Evolutionary conservation across 2,113 vertebrate species (phyloP).

Genomic region (Pholis gunnellus): DNA sequence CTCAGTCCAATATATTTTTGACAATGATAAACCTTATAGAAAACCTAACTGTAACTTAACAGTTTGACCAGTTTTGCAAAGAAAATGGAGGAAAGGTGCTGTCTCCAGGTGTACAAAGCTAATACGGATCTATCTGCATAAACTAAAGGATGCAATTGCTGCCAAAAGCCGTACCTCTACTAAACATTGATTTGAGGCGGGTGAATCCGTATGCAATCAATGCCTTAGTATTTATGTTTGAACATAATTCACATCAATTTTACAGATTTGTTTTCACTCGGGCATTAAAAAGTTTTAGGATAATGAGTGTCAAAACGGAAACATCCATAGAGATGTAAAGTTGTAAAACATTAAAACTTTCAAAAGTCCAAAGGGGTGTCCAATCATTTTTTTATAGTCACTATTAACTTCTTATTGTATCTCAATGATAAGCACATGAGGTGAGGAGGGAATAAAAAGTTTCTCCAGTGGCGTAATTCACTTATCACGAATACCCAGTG

Average conservation of each 20-base stretch:
- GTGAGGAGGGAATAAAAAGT: slow-evolving; percentile 57
- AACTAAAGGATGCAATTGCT: not conserved
- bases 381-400: not conserved
- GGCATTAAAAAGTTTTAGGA: slow-evolving; percentile 15
- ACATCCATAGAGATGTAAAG: slow-evolving; percentile 11
- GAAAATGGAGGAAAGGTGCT: not conserved
- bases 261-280: not conserved
- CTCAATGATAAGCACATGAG: slow-evolving; percentile 30
- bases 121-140: not conserved
- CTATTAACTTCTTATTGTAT: slow-evolving; percentile 32
- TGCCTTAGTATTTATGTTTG: slow-evolving; percentile 3
- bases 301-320: slow-evolving; percentile 1
- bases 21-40: not conserved
- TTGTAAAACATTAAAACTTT: slow-evolving; percentile 26
- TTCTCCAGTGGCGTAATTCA: slow-evolving; percentile 65
- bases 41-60: not conserved
- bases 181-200: not conserved
- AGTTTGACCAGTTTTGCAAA: slow-evolving; percentile 1
- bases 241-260: not conserved
- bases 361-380: not conserved
- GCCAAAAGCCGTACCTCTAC: not conserved
- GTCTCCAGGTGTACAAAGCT: not conserved
- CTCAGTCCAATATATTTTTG: not conserved
- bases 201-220: not conserved
- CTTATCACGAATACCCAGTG: slow-evolving; percentile 64